A percentile compares a stretch with the other conserved stretches of the same genome.
Conservation (phyloP, 2,797 vertebrate species). For the Aplochiton taeniatus region DNA sequence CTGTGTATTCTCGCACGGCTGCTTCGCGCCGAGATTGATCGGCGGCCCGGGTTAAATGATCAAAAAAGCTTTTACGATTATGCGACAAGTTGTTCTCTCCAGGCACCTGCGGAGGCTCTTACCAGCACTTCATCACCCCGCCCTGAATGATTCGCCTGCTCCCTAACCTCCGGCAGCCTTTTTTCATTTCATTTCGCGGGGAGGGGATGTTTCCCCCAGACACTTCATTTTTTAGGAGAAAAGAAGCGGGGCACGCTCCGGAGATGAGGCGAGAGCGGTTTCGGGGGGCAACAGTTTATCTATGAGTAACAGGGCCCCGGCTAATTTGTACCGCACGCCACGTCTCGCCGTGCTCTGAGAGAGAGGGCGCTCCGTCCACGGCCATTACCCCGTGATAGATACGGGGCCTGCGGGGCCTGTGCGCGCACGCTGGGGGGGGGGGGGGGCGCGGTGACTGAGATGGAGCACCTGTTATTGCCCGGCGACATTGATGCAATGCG, state of each 20-base stretch:
- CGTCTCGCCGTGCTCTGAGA: slow-evolving; percentile 67
- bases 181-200: slow-evolving; percentile 52
- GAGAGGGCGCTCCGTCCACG: slow-evolving; percentile 75
- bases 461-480: slow-evolving; percentile 81
- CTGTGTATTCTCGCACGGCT: slow-evolving; percentile 3
- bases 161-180: slow-evolving; percentile 54
- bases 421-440: slow-evolving; percentile 33
- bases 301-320: slow-evolving; percentile 58
- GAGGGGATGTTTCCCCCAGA: slow-evolving; percentile 51
- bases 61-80: slow-evolving; percentile 71
- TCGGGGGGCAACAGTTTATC: slow-evolving; percentile 69
- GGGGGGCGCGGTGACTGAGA: slow-evolving; percentile 55
- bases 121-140: slow-evolving; percentile 55
- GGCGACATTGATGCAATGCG: slow-evolving; percentile 77
- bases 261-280: slow-evolving; percentile 54
- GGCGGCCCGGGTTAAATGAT: slow-evolving; percentile 62
- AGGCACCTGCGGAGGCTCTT: slow-evolving; percentile 65
- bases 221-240: slow-evolving; percentile 40
- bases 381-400: slow-evolving; percentile 84
- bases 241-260: slow-evolving; percentile 32
- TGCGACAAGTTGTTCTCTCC: slow-evolving; percentile 59
- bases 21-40: slow-evolving; percentile 59
- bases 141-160: slow-evolving; percentile 61
- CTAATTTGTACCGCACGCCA: slow-evolving; percentile 78
- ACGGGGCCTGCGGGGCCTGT: slow-evolving; percentile 72